phyloP scores from a whole-genome alignment of 2,888 invertebrate genomes.

The Esperia sulphurella region DNA sequence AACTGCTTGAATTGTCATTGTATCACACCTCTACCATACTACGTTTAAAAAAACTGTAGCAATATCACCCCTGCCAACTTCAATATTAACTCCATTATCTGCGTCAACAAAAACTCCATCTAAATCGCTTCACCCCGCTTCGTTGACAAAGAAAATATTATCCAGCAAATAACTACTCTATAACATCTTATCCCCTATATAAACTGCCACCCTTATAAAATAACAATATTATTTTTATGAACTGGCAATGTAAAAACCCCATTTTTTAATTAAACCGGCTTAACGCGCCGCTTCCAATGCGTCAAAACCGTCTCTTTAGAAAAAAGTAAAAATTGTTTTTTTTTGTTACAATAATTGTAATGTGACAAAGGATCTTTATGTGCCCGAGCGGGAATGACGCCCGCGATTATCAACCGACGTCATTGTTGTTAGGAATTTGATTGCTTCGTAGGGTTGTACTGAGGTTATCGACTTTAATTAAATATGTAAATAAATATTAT shows the following conservation, averaged over 20 bases:
- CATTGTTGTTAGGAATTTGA: constrained; percentile 70
- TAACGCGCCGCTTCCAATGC: constrained; percentile 38
- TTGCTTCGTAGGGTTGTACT: constrained; percentile 54
- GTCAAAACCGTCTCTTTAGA: constrained; percentile 24
- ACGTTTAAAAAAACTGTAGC: constrained; percentile 18
- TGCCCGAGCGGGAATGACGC: constrained; percentile 48
- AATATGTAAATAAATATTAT: not conserved
- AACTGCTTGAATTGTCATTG: not conserved
- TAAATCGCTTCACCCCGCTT: constrained; percentile 38
- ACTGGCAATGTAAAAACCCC: constrained; percentile 47
- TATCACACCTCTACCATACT: constrained; percentile 11
- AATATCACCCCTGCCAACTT: constrained; percentile 27
- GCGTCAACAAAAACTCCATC: constrained; percentile 57
- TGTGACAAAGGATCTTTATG: constrained; percentile 64
- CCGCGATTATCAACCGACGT: constrained; percentile 66
- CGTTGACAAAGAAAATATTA: constrained; percentile 51
- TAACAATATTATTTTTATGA: constrained; percentile 73
- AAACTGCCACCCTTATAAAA: constrained; percentile 41
- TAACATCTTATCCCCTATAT: constrained; percentile 33
- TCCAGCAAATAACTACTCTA: constrained; percentile 39
- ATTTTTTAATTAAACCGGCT: constrained; percentile 73
- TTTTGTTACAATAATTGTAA: constrained; percentile 9
- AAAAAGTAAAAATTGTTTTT: constrained; percentile 23
- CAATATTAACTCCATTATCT: constrained; percentile 59
- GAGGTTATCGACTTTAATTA: constrained; percentile 22